Conservation (phyloP, 2,888 invertebrate genomes). For the Cotesia congregata region DNA sequence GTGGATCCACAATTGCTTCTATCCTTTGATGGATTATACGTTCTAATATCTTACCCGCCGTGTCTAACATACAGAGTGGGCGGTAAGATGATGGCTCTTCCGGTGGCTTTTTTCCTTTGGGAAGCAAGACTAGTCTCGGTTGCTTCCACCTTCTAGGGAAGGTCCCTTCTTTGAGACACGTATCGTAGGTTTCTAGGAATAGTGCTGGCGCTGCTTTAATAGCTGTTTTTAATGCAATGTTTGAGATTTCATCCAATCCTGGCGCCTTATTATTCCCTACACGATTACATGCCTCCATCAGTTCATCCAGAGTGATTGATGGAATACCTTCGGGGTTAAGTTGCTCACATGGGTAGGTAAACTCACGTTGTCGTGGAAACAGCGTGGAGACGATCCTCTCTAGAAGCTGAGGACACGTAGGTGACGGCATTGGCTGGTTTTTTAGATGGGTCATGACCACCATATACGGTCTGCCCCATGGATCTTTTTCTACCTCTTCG, state of each 20-base stretch:
- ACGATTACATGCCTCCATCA: constrained; percentile 34
- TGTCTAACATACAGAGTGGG: too few species aligned
- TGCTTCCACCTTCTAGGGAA: too few species aligned
- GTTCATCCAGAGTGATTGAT: constrained; percentile 9
- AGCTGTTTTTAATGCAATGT: constrained; percentile 41
- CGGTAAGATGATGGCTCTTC: too few species aligned
- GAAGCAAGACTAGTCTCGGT: too few species aligned
- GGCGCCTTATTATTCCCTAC: constrained; percentile 47
- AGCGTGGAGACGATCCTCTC: constrained; percentile 43
- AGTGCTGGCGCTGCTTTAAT: constrained; percentile 41
- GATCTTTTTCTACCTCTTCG: constrained; percentile 39
- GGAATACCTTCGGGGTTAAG: constrained; percentile 18
- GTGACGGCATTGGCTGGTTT: constrained; percentile 33
- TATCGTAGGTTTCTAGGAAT: constrained; percentile 41
- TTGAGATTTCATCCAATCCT: constrained; percentile 48
- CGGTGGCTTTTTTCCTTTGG: too few species aligned
- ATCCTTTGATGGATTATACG: too few species aligned
- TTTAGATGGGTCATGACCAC: constrained; percentile 45
- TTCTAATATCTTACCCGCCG: too few species aligned
- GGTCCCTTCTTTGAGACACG: constrained; percentile 38
- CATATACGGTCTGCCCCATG: constrained; percentile 44
- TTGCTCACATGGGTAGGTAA: background rate
- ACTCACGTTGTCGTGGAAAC: constrained; percentile 36
- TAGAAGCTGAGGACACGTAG: constrained; percentile 42
- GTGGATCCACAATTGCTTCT: too few species aligned